These are phyloP conservation scores for Sinohyriopsis cumingii DNA, from an alignment of 2,888 invertebrate species.

Conservation along the genomic window DNA sequence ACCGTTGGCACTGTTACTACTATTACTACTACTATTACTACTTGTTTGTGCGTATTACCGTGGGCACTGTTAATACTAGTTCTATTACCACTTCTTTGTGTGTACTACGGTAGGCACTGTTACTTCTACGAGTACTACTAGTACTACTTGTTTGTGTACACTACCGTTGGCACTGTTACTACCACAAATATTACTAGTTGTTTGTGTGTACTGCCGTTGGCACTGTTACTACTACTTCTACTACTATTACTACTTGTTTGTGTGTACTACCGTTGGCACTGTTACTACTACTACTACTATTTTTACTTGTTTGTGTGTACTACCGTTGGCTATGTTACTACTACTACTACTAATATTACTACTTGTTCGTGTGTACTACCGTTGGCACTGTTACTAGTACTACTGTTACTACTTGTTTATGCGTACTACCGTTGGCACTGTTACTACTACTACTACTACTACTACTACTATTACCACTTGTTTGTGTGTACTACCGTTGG, in stretches of 20 bases:
- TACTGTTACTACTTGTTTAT: conserved; percentile 14
- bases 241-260: not conserved
- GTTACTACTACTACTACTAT: not conserved
- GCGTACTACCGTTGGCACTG: conserved; percentile 16
- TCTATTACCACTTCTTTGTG: conserved; percentile 17
- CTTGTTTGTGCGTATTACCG: too few relatives aligned
- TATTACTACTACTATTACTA: not conserved
- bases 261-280: not conserved
- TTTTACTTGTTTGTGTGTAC: conserved; percentile 19
- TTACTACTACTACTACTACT: conserved; percentile 1
- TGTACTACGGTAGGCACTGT: conserved; percentile 18
- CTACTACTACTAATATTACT: not conserved
- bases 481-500: not conserved
- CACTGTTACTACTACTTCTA: conserved; percentile 9
- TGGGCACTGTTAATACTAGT: not conserved
- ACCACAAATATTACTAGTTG: conserved; percentile 2
- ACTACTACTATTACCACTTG: too few relatives aligned
- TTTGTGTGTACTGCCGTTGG: conserved; percentile 21
- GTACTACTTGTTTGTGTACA: too few relatives aligned
- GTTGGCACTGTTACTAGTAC: not conserved
- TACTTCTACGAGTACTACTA: not conserved
- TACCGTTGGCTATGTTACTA: conserved; percentile 13
- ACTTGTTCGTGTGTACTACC: too few relatives aligned
- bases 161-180: not conserved
- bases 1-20: conserved; percentile 19